Evolutionary conservation across 92 coral and sea anemone genomes (phyloP).

Genomic region (Montipora capitata): DNA sequence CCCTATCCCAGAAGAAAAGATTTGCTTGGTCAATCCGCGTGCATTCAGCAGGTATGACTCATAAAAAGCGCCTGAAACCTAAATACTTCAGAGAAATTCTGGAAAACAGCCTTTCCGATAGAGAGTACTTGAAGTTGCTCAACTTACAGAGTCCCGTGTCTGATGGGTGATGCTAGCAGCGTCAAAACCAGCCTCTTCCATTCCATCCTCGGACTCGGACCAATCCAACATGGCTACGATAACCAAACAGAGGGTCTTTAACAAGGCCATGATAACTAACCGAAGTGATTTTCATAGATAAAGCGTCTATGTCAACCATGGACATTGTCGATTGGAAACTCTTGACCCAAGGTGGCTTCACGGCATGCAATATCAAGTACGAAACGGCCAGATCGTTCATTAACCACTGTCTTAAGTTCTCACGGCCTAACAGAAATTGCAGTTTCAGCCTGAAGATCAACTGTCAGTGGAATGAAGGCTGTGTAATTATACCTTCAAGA

Average conservation of each 20-base stretch:
- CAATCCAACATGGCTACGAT: too few species aligned
- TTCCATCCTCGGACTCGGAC: too few species aligned
- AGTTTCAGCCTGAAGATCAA: background rate
- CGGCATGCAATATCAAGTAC: background rate
- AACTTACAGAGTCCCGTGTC: background rate
- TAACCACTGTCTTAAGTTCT: conserved; percentile 6
- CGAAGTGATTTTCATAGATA: conserved; percentile 21
- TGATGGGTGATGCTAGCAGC: conserved; percentile 43
- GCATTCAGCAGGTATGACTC: too few species aligned
- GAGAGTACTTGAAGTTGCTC: too few species aligned
- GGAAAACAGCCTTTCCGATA: too few species aligned
- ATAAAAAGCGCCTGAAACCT: background rate
- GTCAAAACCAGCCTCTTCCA: background rate
- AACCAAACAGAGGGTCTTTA: conserved; percentile 26
- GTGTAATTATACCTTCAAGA: background rate
- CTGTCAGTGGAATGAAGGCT: background rate
- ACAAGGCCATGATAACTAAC: conserved; percentile 16
- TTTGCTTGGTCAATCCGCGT: too few species aligned
- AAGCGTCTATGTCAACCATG: conserved; percentile 33
- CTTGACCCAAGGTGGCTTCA: background rate
- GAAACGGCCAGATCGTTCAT: conserved; percentile 34
- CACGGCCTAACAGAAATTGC: conserved; percentile 29
- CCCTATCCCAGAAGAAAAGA: too few species aligned
- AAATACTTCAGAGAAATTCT: background rate
- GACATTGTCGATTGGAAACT: conserved; percentile 57